phyloP scores from a whole-genome alignment of 2,113 vertebrate genomes.

The Montifringilla adamsi region DNA sequence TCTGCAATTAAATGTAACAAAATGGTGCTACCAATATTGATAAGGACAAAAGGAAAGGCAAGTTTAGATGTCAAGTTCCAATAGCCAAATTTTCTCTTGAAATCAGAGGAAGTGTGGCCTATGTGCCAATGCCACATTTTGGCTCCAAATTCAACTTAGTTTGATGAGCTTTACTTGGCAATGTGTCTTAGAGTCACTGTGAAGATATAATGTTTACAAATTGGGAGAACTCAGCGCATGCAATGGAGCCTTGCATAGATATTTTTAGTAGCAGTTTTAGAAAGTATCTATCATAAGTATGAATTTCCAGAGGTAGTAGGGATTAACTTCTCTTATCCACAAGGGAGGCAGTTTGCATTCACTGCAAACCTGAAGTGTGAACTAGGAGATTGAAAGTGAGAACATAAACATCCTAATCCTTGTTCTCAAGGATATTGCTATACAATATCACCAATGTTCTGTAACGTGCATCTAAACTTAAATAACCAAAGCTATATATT shows the following conservation, averaged over 20 bases:
- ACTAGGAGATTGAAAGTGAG: conserved; percentile 11
- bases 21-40: background rate
- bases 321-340: background rate
- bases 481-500: background rate
- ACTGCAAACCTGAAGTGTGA: background rate
- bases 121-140: background rate
- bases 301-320: background rate
- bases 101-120: background rate
- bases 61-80: background rate
- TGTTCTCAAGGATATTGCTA: background rate
- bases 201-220: background rate
- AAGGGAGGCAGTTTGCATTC: background rate
- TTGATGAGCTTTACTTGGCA: background rate
- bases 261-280: background rate
- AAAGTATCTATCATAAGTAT: background rate
- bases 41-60: background rate
- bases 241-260: background rate
- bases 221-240: background rate
- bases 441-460: background rate
- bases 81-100: background rate
- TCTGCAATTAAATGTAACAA: background rate
- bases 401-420: background rate
- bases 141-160: background rate
- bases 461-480: background rate
- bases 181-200: background rate